Evolutionary conservation across 2,888 invertebrate species (phyloP), one percentile per base, ranked within the genome.

Genomic region (Salticus scenicus): DNA sequence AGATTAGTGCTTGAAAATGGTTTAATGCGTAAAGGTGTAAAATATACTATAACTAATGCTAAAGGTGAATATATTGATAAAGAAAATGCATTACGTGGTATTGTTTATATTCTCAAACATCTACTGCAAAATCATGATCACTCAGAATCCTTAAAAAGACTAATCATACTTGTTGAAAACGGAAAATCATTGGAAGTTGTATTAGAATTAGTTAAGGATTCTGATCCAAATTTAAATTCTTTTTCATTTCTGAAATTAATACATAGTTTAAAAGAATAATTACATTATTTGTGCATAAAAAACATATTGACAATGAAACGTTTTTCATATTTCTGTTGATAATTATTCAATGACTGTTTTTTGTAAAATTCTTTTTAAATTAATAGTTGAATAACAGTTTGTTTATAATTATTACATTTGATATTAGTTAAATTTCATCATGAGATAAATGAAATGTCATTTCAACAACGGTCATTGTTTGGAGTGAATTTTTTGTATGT

Each of bases 1-100:
- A 69, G 80, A 72, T 42, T 88, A 20, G 87, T 87, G 14, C 51
- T 88, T 10, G 88, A 88, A 81, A 88, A 88, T 42, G 87, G 82
- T 17, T 37, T 87, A 28, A 87, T 87, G 67, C 70, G 81, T 24
- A 88, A 88, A 88, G 69, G 57, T 28, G 37, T 41, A 20, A 83
- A 77, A 41, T 82, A 41, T 14, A 24, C 42, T 5, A n/a, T 24
- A 7, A 42, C 63, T 42, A 14, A 47, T 28, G 27, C 17, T 0
- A 76, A 76, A 27, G 69, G 37, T 28, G 63, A 64, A 42, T 66
- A 47, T 64, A 7, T 41, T 8, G 47, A 71, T 7, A 75, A 82
- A 64, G 30, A 37, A 33, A 76, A 30, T 27, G 70, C 71, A 42
- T 14, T 82, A 20, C 2, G 17, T 1, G 64, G 37, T 66, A 63